phyloP scores from a whole-genome alignment of 2,888 invertebrate genomes.

The Pomacea canaliculata region DNA sequence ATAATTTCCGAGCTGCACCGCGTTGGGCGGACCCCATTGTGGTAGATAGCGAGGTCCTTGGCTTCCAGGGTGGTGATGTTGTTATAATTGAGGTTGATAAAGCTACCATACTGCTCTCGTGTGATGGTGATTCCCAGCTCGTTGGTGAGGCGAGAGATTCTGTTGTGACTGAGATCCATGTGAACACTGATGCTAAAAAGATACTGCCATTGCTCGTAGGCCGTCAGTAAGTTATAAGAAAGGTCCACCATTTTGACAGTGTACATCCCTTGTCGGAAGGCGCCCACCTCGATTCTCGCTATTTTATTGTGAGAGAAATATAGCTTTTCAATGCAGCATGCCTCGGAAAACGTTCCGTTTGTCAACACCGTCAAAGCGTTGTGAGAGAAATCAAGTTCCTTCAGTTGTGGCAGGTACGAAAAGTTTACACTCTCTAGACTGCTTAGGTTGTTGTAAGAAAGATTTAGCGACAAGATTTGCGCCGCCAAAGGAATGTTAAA shows the following conservation, averaged over 20 bases:
- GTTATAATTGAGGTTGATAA: background rate
- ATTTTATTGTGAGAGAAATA: background rate
- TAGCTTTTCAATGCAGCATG: background rate
- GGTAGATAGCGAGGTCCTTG: background rate
- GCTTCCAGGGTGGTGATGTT: background rate
- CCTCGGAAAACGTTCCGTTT: background rate
- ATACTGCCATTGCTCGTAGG: constrained; percentile 6
- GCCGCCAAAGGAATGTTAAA: background rate
- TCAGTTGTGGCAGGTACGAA: background rate
- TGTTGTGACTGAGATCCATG: constrained; percentile 1
- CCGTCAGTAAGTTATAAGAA: background rate
- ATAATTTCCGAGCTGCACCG: background rate
- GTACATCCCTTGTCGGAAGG: background rate
- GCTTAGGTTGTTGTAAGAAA: background rate
- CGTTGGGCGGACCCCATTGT: background rate
- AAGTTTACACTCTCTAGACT: background rate
- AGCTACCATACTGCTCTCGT: background rate
- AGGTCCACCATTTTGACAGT: background rate
- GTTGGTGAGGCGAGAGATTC: constrained; percentile 1
- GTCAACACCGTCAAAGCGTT: background rate
- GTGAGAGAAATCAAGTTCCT: background rate
- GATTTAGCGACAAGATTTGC: background rate
- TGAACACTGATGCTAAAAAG: background rate
- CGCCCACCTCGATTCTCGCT: background rate
- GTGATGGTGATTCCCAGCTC: background rate